Evolutionary conservation across 2,888 invertebrate genomes (phyloP), one percentile per base, ranked within the genome.

Genomic region (Uropetala carovei): DNA sequence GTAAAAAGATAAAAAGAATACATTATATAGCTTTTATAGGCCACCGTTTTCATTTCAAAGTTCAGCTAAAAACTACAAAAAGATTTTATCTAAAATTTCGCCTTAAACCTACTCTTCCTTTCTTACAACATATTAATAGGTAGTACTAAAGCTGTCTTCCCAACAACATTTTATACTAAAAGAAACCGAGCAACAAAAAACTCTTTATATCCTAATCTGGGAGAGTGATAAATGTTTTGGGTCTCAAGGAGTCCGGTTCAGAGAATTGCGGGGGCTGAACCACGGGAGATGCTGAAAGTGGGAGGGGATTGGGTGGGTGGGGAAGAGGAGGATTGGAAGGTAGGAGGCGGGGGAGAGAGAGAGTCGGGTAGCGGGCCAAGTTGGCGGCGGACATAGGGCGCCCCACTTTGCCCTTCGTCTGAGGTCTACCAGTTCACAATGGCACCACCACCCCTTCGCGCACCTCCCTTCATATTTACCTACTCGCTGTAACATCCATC

Each of bases 131-230:
- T 43, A 43, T 5, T 43, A 43, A 43, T 43, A 43, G 43, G 43
- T 5, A 43, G 43, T 43, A 5, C 43, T 43, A 43, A 43, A 43
- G 43, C 43, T 5, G 43, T 43, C 43, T 43, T 43, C 5, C 43
- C 43, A 43, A 43, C 43, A 43, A 43, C 5, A 43, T 43, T 43
- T 43, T 43, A 43, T 43, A 43, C 43, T 5, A 43, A 43, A 43
- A 43, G 43, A 43, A 43, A 43, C 43, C 43, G 43, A 43, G 43
- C 43, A 43, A 43, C 43, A 43, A 43, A 43, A 43, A 83, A 83
- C 83, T 57, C 83, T 83, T 83, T 83, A 83, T 83, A 83, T 57
- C 56, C 83, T 83, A 43, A 83, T 89, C 89, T 14, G 60, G 68
- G n/a, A 16, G 30, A 18, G 30, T 89, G 64, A 89, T 89, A 64